Evolutionary conservation across 2,113 vertebrate species (phyloP).

Genomic region (Albula goreensis): DNA sequence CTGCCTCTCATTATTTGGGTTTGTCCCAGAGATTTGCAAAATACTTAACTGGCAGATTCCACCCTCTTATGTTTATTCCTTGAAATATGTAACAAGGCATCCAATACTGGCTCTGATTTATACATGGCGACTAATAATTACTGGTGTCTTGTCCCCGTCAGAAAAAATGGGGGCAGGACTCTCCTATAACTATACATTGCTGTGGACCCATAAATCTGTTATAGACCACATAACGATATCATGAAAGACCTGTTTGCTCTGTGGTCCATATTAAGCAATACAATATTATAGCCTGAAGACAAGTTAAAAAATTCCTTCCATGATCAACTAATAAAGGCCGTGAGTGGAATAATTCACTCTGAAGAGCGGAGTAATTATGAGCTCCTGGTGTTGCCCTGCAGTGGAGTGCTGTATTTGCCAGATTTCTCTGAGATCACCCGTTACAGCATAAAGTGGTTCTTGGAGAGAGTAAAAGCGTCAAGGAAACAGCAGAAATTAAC

Average conservation of each 20-base stretch:
- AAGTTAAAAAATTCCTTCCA: conserved; percentile 28
- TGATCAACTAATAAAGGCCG: conserved; percentile 30
- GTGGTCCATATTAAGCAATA: conserved; percentile 32
- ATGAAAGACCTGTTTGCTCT: conserved; percentile 12
- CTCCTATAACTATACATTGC: conserved; percentile 34
- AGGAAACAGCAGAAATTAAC: too few species aligned
- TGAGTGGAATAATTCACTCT: too few species aligned
- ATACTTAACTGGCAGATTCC: conserved; percentile 26
- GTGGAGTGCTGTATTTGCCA: too few species aligned
- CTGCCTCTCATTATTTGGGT: conserved; percentile 45
- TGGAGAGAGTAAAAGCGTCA: too few species aligned
- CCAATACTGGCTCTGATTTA: conserved; percentile 46
- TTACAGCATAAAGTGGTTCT: too few species aligned
- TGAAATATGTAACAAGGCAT: conserved; percentile 23
- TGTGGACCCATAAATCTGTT: conserved; percentile 44
- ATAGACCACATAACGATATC: conserved; percentile 19
- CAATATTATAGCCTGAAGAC: conserved; percentile 18
- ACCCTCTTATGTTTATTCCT: conserved; percentile 29
- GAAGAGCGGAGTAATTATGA: too few species aligned
- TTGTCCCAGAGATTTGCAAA: conserved; percentile 39
- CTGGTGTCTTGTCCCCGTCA: conserved; percentile 44
- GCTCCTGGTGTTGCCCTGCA: too few species aligned
- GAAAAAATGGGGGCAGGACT: conserved; percentile 24
- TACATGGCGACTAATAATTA: conserved; percentile 46
- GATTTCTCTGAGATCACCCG: too few species aligned